A percentile compares a stretch with the other conserved stretches of the same genome.
phyloP scores from a whole-genome alignment of 1,140 invertebrate species.

The Philotrypesis tridentata region DNA sequence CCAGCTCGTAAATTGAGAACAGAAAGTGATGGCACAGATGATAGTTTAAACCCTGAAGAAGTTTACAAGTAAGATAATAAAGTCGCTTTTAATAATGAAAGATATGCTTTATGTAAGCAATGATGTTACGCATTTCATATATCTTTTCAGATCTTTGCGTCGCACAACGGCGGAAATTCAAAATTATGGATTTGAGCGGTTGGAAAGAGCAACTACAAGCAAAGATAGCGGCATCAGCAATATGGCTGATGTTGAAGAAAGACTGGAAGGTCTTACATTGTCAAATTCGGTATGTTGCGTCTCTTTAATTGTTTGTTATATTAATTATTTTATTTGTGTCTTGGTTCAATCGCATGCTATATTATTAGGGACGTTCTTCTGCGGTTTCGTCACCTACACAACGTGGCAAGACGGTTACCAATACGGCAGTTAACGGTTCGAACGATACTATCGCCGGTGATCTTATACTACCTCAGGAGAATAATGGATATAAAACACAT shows the following conservation, averaged over 20 bases:
- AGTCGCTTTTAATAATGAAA: neutral
- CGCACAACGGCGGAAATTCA: constrained; percentile 96
- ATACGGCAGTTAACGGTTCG: constrained; percentile 68
- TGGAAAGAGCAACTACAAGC: constrained; percentile 86
- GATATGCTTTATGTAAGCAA: neutral
- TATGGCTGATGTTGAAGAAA: constrained; percentile 80
- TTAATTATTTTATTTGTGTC: neutral
- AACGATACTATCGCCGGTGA: constrained; percentile 71
- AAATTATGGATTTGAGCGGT: constrained; percentile 86
- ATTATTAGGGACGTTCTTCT: constrained; percentile 68
- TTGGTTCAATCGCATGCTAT: neutral
- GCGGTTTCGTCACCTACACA: constrained; percentile 73
- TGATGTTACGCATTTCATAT: constrained; percentile 48
- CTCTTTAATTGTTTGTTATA: neutral
- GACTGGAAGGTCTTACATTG: constrained; percentile 73
- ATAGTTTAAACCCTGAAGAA: constrained; percentile 88
- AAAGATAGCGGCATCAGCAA: constrained; percentile 93
- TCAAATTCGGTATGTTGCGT: constrained; percentile 67
- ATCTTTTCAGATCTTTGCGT: constrained; percentile 79
- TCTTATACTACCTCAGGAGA: constrained; percentile 70
- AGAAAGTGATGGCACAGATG: constrained; percentile 73
- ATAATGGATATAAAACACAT: constrained; percentile 71
- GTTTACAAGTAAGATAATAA: constrained; percentile 79
- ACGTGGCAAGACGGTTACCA: constrained; percentile 65
- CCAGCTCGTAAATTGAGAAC: constrained; percentile 64